Conservation (phyloP, 2,888 invertebrate species). For the Lasioglossum malachurum region DNA sequence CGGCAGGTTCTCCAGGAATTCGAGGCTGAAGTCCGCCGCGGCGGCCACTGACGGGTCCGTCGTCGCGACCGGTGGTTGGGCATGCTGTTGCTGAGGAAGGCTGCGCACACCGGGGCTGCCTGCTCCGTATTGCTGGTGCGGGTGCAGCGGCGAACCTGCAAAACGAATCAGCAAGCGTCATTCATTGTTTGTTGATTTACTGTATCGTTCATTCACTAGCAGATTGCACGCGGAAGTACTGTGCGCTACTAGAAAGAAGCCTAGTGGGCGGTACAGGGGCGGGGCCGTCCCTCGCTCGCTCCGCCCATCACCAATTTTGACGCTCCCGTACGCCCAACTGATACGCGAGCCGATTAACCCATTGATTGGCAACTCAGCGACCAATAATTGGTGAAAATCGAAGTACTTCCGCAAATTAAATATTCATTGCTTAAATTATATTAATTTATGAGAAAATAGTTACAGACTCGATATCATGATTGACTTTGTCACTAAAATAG, state of each 20-base stretch:
- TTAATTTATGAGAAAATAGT: too few species aligned
- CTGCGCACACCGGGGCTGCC: constrained; percentile 82
- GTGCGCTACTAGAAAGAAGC: not conserved
- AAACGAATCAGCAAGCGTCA: not conserved
- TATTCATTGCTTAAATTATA: too few species aligned
- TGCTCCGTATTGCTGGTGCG: constrained; percentile 84
- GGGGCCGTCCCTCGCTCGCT: not conserved
- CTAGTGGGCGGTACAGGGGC: not conserved
- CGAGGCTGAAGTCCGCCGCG: constrained; percentile 90
- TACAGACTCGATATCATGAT: not conserved
- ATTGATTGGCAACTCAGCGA: too few species aligned
- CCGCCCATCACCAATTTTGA: not conserved
- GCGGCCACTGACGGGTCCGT: constrained; percentile 80
- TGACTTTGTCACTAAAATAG: not conserved
- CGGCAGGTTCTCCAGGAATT: constrained; percentile 94
- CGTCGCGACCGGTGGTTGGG: constrained; percentile 77
- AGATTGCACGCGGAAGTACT: not conserved
- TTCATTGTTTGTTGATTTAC: not conserved
- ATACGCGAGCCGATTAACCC: not conserved
- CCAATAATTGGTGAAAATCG: not conserved
- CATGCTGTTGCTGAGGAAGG: constrained; percentile 73
- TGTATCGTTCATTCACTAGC: not conserved
- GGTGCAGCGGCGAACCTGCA: constrained; percentile 84
- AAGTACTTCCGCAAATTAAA: too few species aligned
- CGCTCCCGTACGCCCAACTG: not conserved